Evolutionary conservation across 1,140 invertebrate genomes (phyloP).

Genomic region (Agraylea sexmaculata): DNA sequence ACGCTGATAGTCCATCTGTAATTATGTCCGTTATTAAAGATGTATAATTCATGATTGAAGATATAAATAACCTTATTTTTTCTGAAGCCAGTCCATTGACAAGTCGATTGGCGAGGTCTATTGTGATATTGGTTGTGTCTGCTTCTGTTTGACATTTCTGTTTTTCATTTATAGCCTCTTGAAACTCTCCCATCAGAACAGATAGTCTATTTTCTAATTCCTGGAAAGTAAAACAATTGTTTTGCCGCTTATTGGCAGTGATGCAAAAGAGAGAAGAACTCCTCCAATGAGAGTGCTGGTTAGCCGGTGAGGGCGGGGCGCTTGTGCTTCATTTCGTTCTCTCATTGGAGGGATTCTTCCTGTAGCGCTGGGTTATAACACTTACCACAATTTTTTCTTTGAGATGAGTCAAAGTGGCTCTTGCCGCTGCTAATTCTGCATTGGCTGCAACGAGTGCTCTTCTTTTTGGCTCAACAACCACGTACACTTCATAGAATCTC

Average conservation of each 20-base stretch:
- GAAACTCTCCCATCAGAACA: slow-evolving; percentile 66
- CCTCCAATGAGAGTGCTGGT: no score
- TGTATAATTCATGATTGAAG: slow-evolving; percentile 1
- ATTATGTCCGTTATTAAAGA: not conserved
- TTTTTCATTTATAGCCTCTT: slow-evolving; percentile 75
- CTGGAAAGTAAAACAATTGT: slow-evolving; percentile 31
- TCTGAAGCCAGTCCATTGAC: slow-evolving; percentile 89
- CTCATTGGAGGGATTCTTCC: not conserved
- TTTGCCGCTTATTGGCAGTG: no score
- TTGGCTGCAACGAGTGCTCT: slow-evolving; percentile 72
- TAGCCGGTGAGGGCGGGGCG: no score
- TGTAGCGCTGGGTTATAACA: not conserved
- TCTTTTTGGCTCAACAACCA: slow-evolving; percentile 85
- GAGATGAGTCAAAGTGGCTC: slow-evolving; percentile 58
- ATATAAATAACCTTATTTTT: slow-evolving; percentile 52
- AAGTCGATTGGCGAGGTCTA: slow-evolving; percentile 83
- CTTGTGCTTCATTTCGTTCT: not conserved
- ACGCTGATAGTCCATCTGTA: slow-evolving; percentile 66
- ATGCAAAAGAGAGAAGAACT: no score
- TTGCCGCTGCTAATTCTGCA: slow-evolving; percentile 65
- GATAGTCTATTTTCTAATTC: slow-evolving; percentile 70
- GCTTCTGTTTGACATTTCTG: slow-evolving; percentile 78
- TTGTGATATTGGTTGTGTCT: slow-evolving; percentile 69
- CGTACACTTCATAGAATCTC: slow-evolving; percentile 83
- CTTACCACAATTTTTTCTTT: slow-evolving; percentile 38